Conservation (phyloP, 2,888 invertebrate genomes). For the Acronicta aceris region DNA sequence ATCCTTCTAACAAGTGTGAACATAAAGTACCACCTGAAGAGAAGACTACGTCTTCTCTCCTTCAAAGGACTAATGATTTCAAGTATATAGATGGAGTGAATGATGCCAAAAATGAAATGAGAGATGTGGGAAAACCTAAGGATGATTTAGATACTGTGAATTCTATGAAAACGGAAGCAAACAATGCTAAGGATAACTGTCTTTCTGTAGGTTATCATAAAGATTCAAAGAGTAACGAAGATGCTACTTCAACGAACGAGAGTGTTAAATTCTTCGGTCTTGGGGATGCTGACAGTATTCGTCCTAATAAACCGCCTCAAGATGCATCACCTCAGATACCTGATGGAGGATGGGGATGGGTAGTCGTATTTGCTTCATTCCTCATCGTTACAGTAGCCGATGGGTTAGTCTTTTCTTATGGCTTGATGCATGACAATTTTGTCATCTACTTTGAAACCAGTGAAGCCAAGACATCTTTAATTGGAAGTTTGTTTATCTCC, state of each 20-base stretch:
- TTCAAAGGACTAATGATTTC: slow-evolving; percentile 73
- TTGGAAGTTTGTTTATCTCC: slow-evolving; percentile 96
- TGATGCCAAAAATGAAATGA: slow-evolving; percentile 69
- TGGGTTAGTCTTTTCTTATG: slow-evolving; percentile 97
- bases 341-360: slow-evolving; percentile 97
- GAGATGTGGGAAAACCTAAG: slow-evolving; percentile 66
- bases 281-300: slow-evolving; percentile 85
- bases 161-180: slow-evolving; percentile 77
- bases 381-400: slow-evolving; percentile 96
- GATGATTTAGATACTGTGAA: slow-evolving; percentile 80
- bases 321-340: slow-evolving; percentile 90
- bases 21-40: slow-evolving; percentile 84
- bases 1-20: slow-evolving; percentile 78
- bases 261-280: slow-evolving; percentile 88
- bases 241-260: slow-evolving; percentile 82
- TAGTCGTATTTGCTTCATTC: slow-evolving; percentile 95
- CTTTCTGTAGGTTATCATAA: slow-evolving; percentile 73
- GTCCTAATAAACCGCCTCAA: slow-evolving; percentile 75
- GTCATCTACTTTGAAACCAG: slow-evolving; percentile 93
- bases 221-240: slow-evolving; percentile 77
- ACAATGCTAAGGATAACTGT: slow-evolving; percentile 65
- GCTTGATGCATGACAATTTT: slow-evolving; percentile 95
- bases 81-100: slow-evolving; percentile 77
- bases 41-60: slow-evolving; percentile 84
- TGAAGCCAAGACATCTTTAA: slow-evolving; percentile 95